Evolutionary conservation across 1,140 invertebrate genomes (phyloP).

Genomic region (Diabrotica undecimpunctata): DNA sequence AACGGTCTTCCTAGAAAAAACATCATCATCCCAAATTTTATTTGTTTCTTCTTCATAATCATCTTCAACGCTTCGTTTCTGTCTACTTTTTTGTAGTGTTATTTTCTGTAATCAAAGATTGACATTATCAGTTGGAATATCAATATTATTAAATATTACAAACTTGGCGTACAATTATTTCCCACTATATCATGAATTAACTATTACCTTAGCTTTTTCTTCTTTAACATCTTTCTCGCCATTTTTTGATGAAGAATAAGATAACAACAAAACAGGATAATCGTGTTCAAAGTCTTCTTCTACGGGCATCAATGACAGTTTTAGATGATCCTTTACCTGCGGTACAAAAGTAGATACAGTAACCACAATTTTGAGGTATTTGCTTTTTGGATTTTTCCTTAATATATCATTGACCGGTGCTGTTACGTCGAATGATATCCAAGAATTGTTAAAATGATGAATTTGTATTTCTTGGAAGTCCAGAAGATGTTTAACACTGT

Average conservation of each 20-base stretch:
- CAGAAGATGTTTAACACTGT: constrained; percentile 26
- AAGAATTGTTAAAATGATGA: constrained; percentile 40
- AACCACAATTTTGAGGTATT: constrained; percentile 36
- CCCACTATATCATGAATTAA: no score
- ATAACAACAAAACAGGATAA: constrained; percentile 42
- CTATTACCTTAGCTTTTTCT: constrained; percentile 5
- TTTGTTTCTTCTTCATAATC: constrained; percentile 45
- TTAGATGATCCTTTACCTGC: constrained; percentile 28
- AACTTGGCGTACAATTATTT: no score
- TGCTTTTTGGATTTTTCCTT: constrained; percentile 22
- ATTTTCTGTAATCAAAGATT: background rate
- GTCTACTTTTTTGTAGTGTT: constrained; percentile 19
- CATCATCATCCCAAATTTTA: constrained; percentile 38
- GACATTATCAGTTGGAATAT: no score
- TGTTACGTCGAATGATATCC: constrained; percentile 43
- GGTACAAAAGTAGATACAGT: constrained; percentile 29
- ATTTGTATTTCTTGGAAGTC: constrained; percentile 32
- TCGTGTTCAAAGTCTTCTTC: constrained; percentile 41
- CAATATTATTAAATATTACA: no score
- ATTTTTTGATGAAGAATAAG: constrained; percentile 33
- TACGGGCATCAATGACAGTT: constrained; percentile 40
- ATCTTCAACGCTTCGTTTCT: constrained; percentile 37
- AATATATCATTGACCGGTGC: constrained; percentile 32
- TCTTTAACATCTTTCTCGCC: constrained; percentile 7
- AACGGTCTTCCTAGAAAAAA: constrained; percentile 20